Percentiles rank a stretch among this genome's conserved stretches.
phyloP scores from a whole-genome alignment of 53 echinoderm and acorn worm genomes.

The Temnopleurus reevesii region DNA sequence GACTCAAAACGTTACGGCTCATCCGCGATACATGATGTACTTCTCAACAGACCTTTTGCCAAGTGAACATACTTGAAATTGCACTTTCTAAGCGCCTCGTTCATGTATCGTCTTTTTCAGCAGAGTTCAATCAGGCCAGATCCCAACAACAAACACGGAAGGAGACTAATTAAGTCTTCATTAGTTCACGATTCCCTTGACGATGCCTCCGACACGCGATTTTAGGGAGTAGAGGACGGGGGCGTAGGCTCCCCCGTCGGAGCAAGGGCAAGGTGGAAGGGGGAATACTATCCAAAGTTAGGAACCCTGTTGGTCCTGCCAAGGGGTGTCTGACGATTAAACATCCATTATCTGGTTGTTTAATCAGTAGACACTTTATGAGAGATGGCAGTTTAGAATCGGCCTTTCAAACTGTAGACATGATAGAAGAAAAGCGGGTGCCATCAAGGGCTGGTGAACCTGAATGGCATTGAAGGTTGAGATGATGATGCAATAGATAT shows the following conservation, averaged over 20 bases:
- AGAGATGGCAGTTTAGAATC: not conserved
- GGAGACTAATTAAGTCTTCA: constrained; percentile 54
- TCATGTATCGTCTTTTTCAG: not conserved
- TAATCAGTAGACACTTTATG: not conserved
- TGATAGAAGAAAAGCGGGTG: not conserved
- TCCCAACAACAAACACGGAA: constrained; percentile 52
- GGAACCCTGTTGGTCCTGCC: not conserved
- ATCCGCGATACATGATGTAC: not conserved
- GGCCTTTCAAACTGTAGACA: not conserved
- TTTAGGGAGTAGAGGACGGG: not conserved
- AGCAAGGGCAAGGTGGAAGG: not conserved
- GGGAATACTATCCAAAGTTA: constrained; percentile 15
- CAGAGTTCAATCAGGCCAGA: constrained; percentile 1
- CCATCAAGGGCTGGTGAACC: not conserved
- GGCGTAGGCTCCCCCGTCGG: not conserved
- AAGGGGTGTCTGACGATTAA: not conserved
- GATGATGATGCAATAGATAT: not conserved
- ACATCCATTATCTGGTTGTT: not conserved
- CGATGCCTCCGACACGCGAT: constrained; percentile 43
- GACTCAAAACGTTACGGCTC: not conserved
- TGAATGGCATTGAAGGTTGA: not conserved
- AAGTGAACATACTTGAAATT: not conserved
- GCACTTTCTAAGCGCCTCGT: no score
- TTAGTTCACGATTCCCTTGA: constrained; percentile 37
- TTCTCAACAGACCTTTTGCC: not conserved